phyloP scores from a whole-genome alignment of 2,113 vertebrate species.

The Columba janthina region DNA sequence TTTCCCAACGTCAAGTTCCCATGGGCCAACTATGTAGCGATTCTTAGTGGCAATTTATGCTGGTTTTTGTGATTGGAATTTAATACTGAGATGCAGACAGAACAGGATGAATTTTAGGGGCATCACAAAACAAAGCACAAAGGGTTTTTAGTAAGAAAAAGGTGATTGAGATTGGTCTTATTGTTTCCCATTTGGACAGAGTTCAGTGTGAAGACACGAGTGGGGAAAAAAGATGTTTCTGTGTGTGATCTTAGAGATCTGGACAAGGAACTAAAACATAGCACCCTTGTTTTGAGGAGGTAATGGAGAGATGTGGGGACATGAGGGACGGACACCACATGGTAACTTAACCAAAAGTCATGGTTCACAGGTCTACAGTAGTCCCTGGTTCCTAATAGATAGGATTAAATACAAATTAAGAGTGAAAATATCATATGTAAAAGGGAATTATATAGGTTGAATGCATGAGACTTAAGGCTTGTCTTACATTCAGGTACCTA shows the following conservation, averaged over 20 bases:
- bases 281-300: not conserved
- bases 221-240: not conserved
- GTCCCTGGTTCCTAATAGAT: not conserved
- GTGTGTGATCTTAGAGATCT: not conserved
- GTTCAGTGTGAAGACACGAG: accelerated
- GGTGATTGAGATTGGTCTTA: not conserved
- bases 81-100: not conserved
- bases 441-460: not conserved
- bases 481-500: not conserved
- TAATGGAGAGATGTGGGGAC: not conserved
- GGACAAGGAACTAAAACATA: not conserved
- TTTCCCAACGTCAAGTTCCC: not conserved
- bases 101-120: not conserved
- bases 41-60: not conserved
- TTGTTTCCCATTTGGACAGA: accelerated
- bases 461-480: not conserved
- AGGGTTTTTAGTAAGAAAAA: not conserved
- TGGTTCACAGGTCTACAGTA: not conserved
- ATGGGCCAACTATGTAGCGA: not conserved
- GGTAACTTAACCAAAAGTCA: not conserved
- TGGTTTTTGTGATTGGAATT: not conserved
- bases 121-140: not conserved
- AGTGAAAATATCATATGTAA: not conserved
- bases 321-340: not conserved
- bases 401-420: not conserved